These are phyloP conservation scores for Spodoptera litura DNA, from an alignment of 1,140 invertebrate species.

Conservation along the genomic window DNA sequence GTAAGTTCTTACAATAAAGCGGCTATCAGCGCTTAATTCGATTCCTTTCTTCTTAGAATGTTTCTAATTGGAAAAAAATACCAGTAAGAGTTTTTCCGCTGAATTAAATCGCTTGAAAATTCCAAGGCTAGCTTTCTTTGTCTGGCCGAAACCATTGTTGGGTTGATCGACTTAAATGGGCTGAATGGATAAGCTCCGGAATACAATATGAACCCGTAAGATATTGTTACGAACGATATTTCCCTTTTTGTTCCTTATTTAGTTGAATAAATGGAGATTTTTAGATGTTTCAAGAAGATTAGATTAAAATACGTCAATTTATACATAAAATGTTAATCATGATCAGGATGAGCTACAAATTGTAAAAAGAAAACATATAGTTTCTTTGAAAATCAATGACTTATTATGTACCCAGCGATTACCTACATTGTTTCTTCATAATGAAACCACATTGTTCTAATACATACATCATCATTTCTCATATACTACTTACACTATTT, in stretches of 20 bases:
- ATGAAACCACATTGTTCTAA: no score
- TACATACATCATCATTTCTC: no score
- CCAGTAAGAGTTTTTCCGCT: slow-evolving; percentile 36
- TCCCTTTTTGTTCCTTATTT: background rate
- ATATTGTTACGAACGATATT: slow-evolving; percentile 41
- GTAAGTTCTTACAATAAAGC: background rate
- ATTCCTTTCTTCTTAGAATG: slow-evolving; percentile 25
- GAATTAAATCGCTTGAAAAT: slow-evolving; percentile 47
- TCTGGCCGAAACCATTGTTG: slow-evolving; percentile 36
- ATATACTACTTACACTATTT: no score
- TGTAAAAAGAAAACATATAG: no score
- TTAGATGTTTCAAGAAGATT: no score
- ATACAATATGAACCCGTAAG: slow-evolving; percentile 39
- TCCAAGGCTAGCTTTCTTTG: slow-evolving; percentile 33
- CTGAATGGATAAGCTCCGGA: slow-evolving; percentile 42
- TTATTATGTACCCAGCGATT: no score
- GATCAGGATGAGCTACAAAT: no score
- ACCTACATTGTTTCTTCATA: no score
- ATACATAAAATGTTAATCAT: no score
- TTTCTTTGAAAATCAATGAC: no score
- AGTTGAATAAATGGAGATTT: background rate
- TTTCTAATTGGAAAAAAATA: slow-evolving; percentile 48
- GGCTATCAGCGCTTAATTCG: slow-evolving; percentile 33
- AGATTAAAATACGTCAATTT: no score
- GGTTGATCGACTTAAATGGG: slow-evolving; percentile 41